Evolutionary conservation across 1,140 invertebrate species (phyloP), one percentile per base, ranked within the genome.

Genomic region (Ceratoteleas bidentatus): DNA sequence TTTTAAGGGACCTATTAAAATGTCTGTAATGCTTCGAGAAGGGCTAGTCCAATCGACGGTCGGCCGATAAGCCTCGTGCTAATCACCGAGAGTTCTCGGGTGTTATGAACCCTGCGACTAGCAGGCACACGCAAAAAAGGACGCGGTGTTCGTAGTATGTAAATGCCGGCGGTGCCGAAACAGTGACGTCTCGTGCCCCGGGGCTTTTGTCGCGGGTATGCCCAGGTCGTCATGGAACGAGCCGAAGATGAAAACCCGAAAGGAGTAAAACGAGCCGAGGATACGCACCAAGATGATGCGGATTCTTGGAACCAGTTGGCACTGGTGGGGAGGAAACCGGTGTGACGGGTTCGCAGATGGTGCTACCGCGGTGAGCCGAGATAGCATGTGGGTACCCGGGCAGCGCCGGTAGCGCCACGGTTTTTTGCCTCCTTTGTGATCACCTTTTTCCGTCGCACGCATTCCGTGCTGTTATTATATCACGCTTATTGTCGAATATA

Each of bases 271-370:
- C 14, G 36, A 34, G 11, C 5, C 34, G 38, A 49, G 36, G 38
- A 45, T 65, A 34, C 49, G 54, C n/a, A 33, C 15, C 47, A 24
- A 65, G 69, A 73, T 3, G 13, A 70, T 57, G 52, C 50, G 60
- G 73, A 79, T 70, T 66, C 53, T 53, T 57, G 53, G 43, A 65
- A 56, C 45, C 61, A 85, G 86, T 88, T 89, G 88, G 86, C 87
- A 87, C 3, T 90, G 89, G 43, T 32, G 85, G 74, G 87, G 87
- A 81, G 83, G 84, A 78, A 89, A 91, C 90, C 90, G 90, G 90
- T 91, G 84, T 89, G 89, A 91, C 90, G 88, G 86, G 90, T 90
- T 87, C 88, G 89, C 88, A 91, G 88, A 90, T 90, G 90, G 74
- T 66, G 79, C 85, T 77, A 82, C 80, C 69, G 58, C 69, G 58